phyloP scores from a whole-genome alignment of 2,113 vertebrate species.

The Potamarius usumacintae region DNA sequence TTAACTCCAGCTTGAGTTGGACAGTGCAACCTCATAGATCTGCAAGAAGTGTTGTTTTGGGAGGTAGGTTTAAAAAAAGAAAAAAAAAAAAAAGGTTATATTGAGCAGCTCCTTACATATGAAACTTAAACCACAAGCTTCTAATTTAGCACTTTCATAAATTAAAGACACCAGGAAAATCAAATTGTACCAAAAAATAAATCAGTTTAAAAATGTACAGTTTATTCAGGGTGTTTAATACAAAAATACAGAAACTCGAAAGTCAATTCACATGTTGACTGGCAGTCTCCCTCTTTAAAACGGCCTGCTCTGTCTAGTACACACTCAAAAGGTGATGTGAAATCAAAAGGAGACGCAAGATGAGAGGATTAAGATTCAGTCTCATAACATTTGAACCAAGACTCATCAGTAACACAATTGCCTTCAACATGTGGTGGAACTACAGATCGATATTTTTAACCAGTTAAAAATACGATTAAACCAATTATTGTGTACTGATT shows the following conservation, averaged over 20 bases:
- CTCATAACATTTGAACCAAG: constrained; percentile 22
- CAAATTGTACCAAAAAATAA: neutral
- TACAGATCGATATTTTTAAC: constrained; percentile 5
- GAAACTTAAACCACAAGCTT: neutral
- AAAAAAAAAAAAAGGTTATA: neutral
- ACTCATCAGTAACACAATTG: neutral
- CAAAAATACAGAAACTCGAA: constrained; percentile 33
- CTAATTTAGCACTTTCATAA: neutral
- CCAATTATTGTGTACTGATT: neutral
- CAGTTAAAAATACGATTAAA: neutral
- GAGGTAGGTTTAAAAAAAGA: neutral
- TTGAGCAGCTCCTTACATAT: neutral
- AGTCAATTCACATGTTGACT: constrained; percentile 22
- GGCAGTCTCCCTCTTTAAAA: constrained; percentile 23
- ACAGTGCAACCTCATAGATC: neutral
- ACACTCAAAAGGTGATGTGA: neutral
- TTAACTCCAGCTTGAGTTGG: neutral
- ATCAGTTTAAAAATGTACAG: constrained; percentile 25
- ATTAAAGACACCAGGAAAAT: neutral
- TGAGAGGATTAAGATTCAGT: neutral
- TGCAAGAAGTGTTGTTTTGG: no score
- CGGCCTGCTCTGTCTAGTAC: neutral
- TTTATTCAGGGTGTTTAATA: constrained; percentile 32
- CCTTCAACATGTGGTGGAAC: neutral
- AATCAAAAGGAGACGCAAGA: constrained; percentile 22